Evolutionary conservation across 1,140 invertebrate genomes (phyloP).

Genomic region (Cydia fagiglandana): DNA sequence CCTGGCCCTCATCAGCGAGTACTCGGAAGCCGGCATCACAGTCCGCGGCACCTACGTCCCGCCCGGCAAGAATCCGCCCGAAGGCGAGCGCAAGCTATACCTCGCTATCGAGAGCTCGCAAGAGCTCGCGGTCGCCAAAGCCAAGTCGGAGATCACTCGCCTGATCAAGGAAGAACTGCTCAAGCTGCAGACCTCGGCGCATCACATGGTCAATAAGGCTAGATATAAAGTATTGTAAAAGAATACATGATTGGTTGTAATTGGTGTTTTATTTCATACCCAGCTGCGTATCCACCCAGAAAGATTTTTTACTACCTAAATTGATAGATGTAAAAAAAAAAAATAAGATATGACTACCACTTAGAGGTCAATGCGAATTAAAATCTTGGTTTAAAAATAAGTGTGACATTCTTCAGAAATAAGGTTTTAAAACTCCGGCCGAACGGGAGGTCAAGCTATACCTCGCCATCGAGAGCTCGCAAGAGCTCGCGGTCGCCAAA

Average conservation of each 20-base stretch:
- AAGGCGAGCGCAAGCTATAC: constrained; percentile 98
- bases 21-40: constrained; percentile 98
- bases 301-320: too few relatives aligned
- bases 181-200: constrained; percentile 92
- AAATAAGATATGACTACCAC: too few relatives aligned
- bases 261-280: constrained; percentile 44
- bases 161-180: constrained; percentile 98
- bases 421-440: constrained; percentile 78
- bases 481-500: constrained; percentile 97
- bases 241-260: constrained; percentile 45
- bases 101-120: constrained; percentile 99
- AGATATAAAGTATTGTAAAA: constrained; percentile 96
- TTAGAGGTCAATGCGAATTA: too few relatives aligned
- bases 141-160: constrained; percentile 98
- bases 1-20: constrained; percentile 98
- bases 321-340: too few relatives aligned
- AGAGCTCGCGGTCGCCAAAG: constrained; percentile 97
- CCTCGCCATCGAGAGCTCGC: constrained; percentile 98
- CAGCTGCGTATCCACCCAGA: background rate
- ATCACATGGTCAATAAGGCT: constrained; percentile 93
- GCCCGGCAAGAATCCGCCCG: constrained; percentile 92
- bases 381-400: too few relatives aligned
- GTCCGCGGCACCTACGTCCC: constrained; percentile 98
- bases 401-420: too few relatives aligned
- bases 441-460: constrained; percentile 98